Base-by-base conservation (phyloP, 2,888 invertebrate species). In the Thalpophila matura region DNA sequence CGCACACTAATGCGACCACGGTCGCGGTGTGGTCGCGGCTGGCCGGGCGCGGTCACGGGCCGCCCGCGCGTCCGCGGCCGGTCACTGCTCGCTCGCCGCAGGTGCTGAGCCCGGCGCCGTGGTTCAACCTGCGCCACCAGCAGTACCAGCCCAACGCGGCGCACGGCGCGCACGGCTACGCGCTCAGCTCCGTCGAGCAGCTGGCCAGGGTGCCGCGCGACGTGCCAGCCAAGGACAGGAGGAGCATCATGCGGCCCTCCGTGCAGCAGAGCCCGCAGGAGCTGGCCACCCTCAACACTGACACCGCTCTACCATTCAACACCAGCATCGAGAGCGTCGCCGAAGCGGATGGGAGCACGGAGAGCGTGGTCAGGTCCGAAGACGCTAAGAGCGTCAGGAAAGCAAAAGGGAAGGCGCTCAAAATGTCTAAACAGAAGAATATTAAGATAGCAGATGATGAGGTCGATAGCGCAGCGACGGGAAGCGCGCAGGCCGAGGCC, bases 71-170 rank as follows among this genome's bases (percentile, higher is more conserved):
- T 14, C 33, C 6, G 33, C 33, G 6, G 33, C 14, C n/a, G n/a
- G n/a, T n/a, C n/a, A n/a, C n/a, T n/a, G n/a, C n/a, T n/a, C n/a
- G n/a, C n/a, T n/a, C n/a, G n/a, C n/a, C n/a, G 12, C 62, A 95
- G 95, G 90, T 94, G 31, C 68, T 93, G 20, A 77, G 86, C 18
- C 89, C 91, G 14, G 80, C 78, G 5, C 86, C 95, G 14, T 97
- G 96, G 96, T 96, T 94, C 83, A 96, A 96, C 85, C 80, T 97
- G 65, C 93, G 95, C 0, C 94, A 95, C 51, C 96, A 96, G 88
- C 95, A 96, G 56, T 94, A 96, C 81, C 96, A 97, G 82, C 96
- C 96, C 1, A 94, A 92, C 79, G 81, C 91, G 1, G 78, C 89
- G 4, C 90, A 88, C 69, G 94, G 95, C 0, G 85, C 90, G 1